A percentile compares a stretch with the other conserved stretches of the same genome.
Conservation (phyloP, 2,888 invertebrate species). For the Drosophila phalerata region DNA sequence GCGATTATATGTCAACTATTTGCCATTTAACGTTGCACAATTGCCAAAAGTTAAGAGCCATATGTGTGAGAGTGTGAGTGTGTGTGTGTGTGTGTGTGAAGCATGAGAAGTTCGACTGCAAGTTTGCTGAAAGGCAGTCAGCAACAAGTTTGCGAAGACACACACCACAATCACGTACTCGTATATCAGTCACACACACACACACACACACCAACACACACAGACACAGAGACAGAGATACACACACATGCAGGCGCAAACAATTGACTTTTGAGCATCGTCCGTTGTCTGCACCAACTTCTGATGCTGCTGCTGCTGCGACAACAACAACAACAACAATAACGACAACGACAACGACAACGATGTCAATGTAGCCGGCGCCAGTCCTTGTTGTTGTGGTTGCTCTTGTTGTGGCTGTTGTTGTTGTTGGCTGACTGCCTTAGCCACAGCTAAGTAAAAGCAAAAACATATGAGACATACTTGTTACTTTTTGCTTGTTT, state of each 20-base stretch:
- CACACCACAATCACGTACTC: constrained; percentile 65
- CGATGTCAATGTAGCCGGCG: constrained; percentile 56
- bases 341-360: constrained; percentile 21
- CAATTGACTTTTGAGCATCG: constrained; percentile 72
- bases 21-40: constrained; percentile 60
- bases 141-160: constrained; percentile 68
- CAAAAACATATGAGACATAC: constrained; percentile 65
- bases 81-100: constrained; percentile 18
- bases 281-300: constrained; percentile 24
- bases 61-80: background rate
- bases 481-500: constrained; percentile 66
- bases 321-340: constrained; percentile 1
- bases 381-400: constrained; percentile 36
- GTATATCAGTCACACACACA: constrained; percentile 52
- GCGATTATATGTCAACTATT: constrained; percentile 59
- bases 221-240: constrained; percentile 6
- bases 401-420: constrained; percentile 31
- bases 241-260: constrained; percentile 63
- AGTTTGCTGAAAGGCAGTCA: constrained; percentile 58
- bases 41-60: constrained; percentile 50
- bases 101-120: constrained; percentile 51
- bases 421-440: constrained; percentile 37
- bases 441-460: constrained; percentile 65
- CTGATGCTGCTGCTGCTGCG: background rate
- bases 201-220: constrained; percentile 13